Evolutionary conservation across 2,797 vertebrate genomes (phyloP).

Genomic region (Platyrinchus mystaceus): DNA sequence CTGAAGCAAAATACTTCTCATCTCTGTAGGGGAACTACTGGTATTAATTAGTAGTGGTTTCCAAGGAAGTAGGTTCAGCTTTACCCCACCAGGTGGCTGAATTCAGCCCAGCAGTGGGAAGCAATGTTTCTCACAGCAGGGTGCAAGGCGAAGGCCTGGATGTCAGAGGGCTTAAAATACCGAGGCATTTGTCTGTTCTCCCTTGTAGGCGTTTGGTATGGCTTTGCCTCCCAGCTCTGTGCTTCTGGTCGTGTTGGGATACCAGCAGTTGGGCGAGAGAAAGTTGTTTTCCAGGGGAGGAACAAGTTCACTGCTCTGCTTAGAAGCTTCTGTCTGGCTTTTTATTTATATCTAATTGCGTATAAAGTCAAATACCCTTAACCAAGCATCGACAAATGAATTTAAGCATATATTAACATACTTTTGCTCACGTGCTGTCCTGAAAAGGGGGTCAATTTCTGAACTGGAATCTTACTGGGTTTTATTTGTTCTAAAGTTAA

Average conservation of each 20-base stretch:
- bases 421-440: neutral
- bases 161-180: neutral
- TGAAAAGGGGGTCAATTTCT: neutral
- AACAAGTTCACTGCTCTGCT: neutral
- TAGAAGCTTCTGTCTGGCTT: neutral
- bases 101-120: neutral
- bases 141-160: neutral
- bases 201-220: accelerated
- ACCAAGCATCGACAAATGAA: neutral
- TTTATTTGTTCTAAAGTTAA: neutral
- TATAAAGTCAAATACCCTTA: neutral
- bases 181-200: neutral
- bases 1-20: neutral
- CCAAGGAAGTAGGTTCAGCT: neutral
- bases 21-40: neutral
- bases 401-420: neutral
- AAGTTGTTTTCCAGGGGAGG: neutral
- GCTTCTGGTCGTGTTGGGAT: accelerated
- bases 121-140: neutral
- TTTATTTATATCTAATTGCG: neutral
- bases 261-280: neutral
- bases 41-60: neutral
- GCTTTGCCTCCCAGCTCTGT: neutral
- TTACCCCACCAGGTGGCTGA: neutral
- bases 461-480: neutral